Base-by-base conservation (phyloP, 2,797 vertebrate genomes). In the Tachyglossus aculeatus region DNA sequence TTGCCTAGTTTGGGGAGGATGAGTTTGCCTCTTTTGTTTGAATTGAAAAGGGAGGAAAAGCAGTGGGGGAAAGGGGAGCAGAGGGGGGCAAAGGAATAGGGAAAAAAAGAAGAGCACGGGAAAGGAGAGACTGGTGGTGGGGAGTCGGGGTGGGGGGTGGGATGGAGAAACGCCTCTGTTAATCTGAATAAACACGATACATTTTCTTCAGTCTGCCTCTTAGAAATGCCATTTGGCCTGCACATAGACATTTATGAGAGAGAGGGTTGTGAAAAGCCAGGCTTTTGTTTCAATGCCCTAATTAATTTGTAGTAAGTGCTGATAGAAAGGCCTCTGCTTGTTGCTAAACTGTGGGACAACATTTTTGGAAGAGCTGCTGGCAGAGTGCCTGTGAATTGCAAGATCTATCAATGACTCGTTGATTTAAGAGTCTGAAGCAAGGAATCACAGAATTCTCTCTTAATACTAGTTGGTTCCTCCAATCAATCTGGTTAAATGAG, bases 11-110 rank as follows among this genome's bases (percentile, higher is more conserved):
- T 71, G 77, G 56, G 84, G 70, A 78, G 74, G 68, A 73, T 47
- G 50, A 75, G 58, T 59, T 87, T 80, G 73, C 50, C 52, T 59
- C 4, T 83, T 86, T 80, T 87, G 75, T 90, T 89, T 1, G 1
- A 81, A 69, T 61, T 29, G 47, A 4, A 34, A 29, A 38, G 15
- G 12, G 32, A 39, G 31, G 41, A 47, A 13, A 31, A 38, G 16
- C 5, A 62, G 25, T 22, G 43, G 16, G 25, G 39, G 4, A 22
- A n/a, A n/a, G n/a, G n/a, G n/a, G 15, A 6, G 8, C n/a, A 27
- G n/a, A 9, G 14, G 39, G 38, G 52, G 59, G 40, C 47, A 74
- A 64, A 67, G 58, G n/a, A n/a, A n/a, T n/a, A n/a, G 37, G 21
- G 13, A 9, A 16, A 54, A 32, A 61, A 25, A 50, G 24, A 73